Percentiles rank a stretch among this genome's conserved stretches.
Evolutionary conservation across 2,888 invertebrate species (phyloP).

Genomic region (Meiosimyza platycephala): DNA sequence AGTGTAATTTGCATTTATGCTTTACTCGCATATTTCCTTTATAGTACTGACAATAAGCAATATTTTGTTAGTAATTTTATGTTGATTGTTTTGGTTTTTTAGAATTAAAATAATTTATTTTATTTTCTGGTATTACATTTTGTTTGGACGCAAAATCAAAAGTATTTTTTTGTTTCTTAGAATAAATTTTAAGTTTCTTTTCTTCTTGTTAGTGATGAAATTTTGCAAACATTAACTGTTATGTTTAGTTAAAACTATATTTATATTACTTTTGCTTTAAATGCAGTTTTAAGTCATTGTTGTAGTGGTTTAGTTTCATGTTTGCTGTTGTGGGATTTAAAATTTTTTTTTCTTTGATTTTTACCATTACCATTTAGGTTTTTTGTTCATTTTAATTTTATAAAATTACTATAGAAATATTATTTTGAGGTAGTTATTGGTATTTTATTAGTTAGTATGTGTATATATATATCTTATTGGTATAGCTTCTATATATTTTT

Average conservation of each 20-base stretch:
- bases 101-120: too few relatives aligned
- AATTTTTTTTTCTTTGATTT: constrained; percentile 39
- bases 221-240: constrained; percentile 27
- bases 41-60: too few relatives aligned
- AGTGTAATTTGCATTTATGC: too few relatives aligned
- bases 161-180: constrained; percentile 20
- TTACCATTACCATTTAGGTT: constrained; percentile 36
- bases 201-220: constrained; percentile 18
- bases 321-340: constrained; percentile 6
- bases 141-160: constrained; percentile 42
- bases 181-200: constrained; percentile 29
- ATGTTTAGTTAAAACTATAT: constrained; percentile 31
- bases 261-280: constrained; percentile 51
- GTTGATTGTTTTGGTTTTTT: too few relatives aligned
- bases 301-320: constrained; percentile 30
- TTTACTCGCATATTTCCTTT: too few relatives aligned
- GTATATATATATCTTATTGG: constrained; percentile 31
- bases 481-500: constrained; percentile 38
- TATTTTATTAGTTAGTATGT: constrained; percentile 41
- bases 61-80: too few relatives aligned
- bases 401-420: constrained; percentile 59
- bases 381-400: constrained; percentile 50
- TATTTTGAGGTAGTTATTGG: constrained; percentile 59
- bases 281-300: constrained; percentile 55
- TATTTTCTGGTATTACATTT: background rate